Percentiles rank a stretch among this genome's conserved stretches.
phyloP scores from a whole-genome alignment of 2,113 vertebrate genomes.

The Chunga burmeisteri region DNA sequence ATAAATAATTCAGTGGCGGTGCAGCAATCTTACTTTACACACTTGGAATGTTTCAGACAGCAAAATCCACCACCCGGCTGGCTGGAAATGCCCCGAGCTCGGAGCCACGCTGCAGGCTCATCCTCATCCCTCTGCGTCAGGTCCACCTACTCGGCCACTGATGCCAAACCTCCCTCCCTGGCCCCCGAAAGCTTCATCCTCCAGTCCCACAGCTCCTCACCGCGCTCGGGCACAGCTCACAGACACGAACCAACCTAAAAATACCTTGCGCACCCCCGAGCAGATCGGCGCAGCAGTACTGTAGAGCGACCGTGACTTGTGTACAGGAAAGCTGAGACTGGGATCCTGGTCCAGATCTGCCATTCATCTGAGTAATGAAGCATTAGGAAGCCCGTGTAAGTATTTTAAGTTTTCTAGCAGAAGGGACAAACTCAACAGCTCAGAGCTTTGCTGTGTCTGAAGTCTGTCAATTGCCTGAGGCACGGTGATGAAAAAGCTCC shows the following conservation, averaged over 20 bases:
- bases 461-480: not conserved
- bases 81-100: not conserved
- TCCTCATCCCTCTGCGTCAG: rapidly evolving
- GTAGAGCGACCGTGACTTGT: rapidly evolving
- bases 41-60: not conserved
- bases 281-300: rapidly evolving
- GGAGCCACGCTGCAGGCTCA: rapidly evolving
- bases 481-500: not conserved
- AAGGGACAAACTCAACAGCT: not conserved
- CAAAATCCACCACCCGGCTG: not conserved
- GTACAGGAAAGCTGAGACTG: not conserved
- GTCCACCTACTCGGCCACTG: not conserved
- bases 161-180: not conserved
- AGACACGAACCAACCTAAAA: not conserved
- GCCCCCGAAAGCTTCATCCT: not conserved
- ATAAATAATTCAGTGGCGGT: conserved; percentile 33
- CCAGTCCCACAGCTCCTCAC: not conserved
- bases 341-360: not conserved
- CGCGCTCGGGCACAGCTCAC: not conserved
- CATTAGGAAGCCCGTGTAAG: not conserved
- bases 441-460: not conserved
- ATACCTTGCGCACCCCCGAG: not conserved
- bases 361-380: not conserved
- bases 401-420: not conserved
- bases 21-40: not conserved